Conservation (phyloP, 2,888 invertebrate species). For the Athetis lepigone region DNA sequence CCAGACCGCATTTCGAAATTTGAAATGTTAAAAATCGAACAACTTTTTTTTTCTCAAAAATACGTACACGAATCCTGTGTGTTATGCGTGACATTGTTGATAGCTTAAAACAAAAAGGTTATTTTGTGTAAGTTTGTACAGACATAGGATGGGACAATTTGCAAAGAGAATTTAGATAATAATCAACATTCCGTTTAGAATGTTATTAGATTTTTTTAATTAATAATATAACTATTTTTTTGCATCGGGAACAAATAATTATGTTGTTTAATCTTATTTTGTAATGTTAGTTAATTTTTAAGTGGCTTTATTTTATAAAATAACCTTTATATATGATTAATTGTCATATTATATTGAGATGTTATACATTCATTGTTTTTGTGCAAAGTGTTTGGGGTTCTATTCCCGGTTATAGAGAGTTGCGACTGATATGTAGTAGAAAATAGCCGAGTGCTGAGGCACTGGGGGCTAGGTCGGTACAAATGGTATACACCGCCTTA, state of each 20-base stretch:
- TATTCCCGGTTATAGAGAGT: constrained; percentile 85
- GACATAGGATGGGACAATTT: constrained; percentile 90
- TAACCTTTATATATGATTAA: constrained; percentile 84
- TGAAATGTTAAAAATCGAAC: constrained; percentile 78
- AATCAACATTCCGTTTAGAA: constrained; percentile 90
- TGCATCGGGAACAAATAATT: constrained; percentile 90
- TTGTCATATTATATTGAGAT: constrained; percentile 88
- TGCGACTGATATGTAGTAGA: constrained; percentile 89
- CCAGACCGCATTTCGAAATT: constrained; percentile 88
- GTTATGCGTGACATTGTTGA: constrained; percentile 87
- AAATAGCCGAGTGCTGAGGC: constrained; percentile 78
- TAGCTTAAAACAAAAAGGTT: constrained; percentile 85
- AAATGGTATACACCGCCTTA: constrained; percentile 90
- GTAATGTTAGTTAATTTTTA: constrained; percentile 90
- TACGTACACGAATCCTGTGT: constrained; percentile 85
- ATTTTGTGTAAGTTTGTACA: constrained; percentile 90
- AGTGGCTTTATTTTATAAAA: constrained; percentile 89
- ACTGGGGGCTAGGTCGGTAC: constrained; percentile 86
- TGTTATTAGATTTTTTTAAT: constrained; percentile 88
- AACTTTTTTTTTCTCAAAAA: constrained; percentile 76
- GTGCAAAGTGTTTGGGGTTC: constrained; percentile 87
- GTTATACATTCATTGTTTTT: constrained; percentile 90
- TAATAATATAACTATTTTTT: constrained; percentile 85
- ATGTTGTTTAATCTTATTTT: constrained; percentile 91
- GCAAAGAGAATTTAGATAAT: constrained; percentile 90